Base-by-base conservation (phyloP, 1,140 invertebrate species). In the Laodelphax striatellus region DNA sequence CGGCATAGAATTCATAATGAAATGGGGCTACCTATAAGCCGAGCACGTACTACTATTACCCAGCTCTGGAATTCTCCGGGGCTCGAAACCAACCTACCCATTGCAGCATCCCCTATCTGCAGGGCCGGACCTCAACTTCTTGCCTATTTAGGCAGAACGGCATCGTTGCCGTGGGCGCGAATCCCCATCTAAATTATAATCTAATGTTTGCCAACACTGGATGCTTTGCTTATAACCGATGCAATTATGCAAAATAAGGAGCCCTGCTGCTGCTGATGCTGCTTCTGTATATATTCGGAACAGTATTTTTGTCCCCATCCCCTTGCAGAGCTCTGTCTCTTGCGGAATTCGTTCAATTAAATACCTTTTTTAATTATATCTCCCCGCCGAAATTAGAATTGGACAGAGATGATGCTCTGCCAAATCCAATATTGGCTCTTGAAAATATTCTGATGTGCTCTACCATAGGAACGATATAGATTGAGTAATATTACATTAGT, bases 171-270 rank as follows among this genome's bases (percentile, higher is more conserved):
- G 46, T 22, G 46, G 16, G 46, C 34, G 34, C 34, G 11, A 16
- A 50, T 50, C 21, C 46, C 16, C 46, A 50, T 50, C 46, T 50
- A 50, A 50, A 50, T 50, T 50, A 50, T 22, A 50, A 50, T 50
- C 46, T 50, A 50, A 50, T 50, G 46, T 50, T 50, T 50, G 46
- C 46, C 16, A 19, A 50, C 46, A 10, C 16, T 44, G 43, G 17
- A 44, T n/a, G 43, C 43, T 28, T 28, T 50, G 46, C 21, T 50
- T 50, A 50, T 50, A 50, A 50, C 46, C 46, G 46, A 17, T 50
- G 46, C 21, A 19, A 50, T 50, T 50, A 50, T 50, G 46, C 46
- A 50, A 50, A 50, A 17, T 19, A 50, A 50, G 46, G 46, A 11
- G 46, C 34, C 34, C 34, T 38, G 34, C 34, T 38, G 34, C 34